Evolutionary conservation across 2,797 vertebrate genomes (phyloP), one percentile per base, ranked within the genome.

Genomic region (Sternarchorhynchus goeldii): DNA sequence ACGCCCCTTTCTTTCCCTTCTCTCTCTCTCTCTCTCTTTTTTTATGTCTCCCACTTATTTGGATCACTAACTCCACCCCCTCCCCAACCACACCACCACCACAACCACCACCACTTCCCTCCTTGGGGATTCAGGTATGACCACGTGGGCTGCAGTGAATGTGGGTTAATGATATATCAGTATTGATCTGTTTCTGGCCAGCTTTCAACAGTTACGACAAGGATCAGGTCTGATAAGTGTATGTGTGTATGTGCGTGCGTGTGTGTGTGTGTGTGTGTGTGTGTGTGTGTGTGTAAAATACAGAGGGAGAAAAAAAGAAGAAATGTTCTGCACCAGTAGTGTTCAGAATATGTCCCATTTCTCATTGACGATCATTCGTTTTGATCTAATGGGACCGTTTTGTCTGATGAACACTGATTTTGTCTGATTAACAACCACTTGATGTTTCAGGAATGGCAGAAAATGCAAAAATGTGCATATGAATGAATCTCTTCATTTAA

Each of bases 111-210:
- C 56, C 72, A 71, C 17, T 31, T 4, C 31, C 4, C n/a, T 50
- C 79, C 21, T 55, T 36, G 1, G 56, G 50, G 5, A 56, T 79
- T 34, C 67, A 76, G 67, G 67, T 76, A 75, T 25, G 6, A 45
- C 4, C 39, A 12, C 41, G 2, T n/a, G 31, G 18, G 65, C 7
- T 69, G 64, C 34, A 65, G 53, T 77, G 73, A 79, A 89, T 85
- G 75, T 87, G 76, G 86, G 83, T 88, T 87, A 88, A 87, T 87
- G 84, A 87, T 78, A 86, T 73, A 64, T 65, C 74, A 70, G 59
- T 85, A 89, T 83, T 85, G 88, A 89, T 89, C 77, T 45, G 1
- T 10, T 3, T 0, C 62, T 59, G 73, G 73, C 82, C 58, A 82
- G 68, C 57, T 78, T 80, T 79, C 74, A 71, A 60, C 58, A 71